Percentiles rank a stretch among this genome's conserved stretches.
These are phyloP conservation scores for Drosophila littoralis DNA, from an alignment of 1,140 invertebrate genomes.

Conservation along the genomic window DNA sequence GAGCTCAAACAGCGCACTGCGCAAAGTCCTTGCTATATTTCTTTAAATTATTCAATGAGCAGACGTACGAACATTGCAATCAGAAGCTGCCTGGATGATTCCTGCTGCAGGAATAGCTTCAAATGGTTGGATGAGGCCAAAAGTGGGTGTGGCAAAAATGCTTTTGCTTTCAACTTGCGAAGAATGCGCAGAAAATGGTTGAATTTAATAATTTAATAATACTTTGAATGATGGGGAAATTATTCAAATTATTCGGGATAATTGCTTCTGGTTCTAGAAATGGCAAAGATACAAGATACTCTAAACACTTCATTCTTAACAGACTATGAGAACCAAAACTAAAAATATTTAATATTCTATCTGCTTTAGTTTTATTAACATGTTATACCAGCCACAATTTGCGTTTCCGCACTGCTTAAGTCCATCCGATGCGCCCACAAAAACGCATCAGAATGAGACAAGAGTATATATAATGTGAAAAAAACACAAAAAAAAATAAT, in stretches of 20 bases:
- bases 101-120: neutral
- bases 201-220: too few relatives aligned
- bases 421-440: neutral
- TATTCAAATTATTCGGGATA: too few relatives aligned
- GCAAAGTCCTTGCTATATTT: constrained; percentile 2
- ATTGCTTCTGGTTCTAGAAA: too few relatives aligned
- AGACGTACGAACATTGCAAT: neutral
- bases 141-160: neutral
- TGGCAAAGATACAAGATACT: too few relatives aligned
- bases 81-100: neutral
- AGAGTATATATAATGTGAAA: neutral
- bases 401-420: neutral
- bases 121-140: neutral
- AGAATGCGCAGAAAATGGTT: too few relatives aligned
- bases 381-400: too few relatives aligned
- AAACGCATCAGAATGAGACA: constrained; percentile 7
- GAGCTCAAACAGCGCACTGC: constrained; percentile 2
- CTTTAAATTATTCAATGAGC: constrained; percentile 38
- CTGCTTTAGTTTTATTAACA: neutral
- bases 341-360: too few relatives aligned
- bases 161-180: too few relatives aligned
- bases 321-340: too few relatives aligned
- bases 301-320: too few relatives aligned
- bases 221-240: too few relatives aligned
- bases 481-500: constrained; percentile 42